Percentiles rank a stretch among this genome's conserved stretches.
Conservation (phyloP, 2,797 vertebrate genomes). For the Bradypodion ventrale region DNA sequence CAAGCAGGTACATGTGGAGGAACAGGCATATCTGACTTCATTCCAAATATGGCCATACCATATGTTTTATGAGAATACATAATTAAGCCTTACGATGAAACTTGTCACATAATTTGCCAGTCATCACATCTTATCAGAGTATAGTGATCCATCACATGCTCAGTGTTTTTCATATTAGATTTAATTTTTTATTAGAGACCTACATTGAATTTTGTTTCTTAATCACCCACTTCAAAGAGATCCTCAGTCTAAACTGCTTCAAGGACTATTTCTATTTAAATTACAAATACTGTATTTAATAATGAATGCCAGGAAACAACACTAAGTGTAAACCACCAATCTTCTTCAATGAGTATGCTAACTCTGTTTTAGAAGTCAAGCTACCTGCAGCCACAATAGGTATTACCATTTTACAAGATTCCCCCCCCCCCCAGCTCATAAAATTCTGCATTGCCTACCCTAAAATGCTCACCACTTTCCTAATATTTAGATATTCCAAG, state of each 20-base stretch:
- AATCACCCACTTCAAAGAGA: not conserved
- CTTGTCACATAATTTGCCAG: not conserved
- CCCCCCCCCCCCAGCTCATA: no score
- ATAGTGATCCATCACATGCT: not conserved
- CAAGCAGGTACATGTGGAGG: not conserved
- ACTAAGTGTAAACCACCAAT: no score
- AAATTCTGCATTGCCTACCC: no score
- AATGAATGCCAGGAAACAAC: no score
- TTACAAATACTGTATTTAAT: no score
- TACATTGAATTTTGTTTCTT: not conserved
- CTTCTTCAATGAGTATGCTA: no score
- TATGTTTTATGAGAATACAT: not conserved
- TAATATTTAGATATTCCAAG: no score
- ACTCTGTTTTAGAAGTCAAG: no score
- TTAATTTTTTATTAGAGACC: not conserved
- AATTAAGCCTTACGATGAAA: not conserved
- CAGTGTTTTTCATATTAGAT: not conserved
- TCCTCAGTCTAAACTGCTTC: not conserved
- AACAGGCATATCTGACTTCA: not conserved
- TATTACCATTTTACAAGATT: no score
- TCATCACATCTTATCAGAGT: not conserved
- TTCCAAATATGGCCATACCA: not conserved
- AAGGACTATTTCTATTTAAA: not conserved
- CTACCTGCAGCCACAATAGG: no score
- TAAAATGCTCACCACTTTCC: no score